phyloP scores from a whole-genome alignment of 2,113 vertebrate species.

The Amia ocellicauda region DNA sequence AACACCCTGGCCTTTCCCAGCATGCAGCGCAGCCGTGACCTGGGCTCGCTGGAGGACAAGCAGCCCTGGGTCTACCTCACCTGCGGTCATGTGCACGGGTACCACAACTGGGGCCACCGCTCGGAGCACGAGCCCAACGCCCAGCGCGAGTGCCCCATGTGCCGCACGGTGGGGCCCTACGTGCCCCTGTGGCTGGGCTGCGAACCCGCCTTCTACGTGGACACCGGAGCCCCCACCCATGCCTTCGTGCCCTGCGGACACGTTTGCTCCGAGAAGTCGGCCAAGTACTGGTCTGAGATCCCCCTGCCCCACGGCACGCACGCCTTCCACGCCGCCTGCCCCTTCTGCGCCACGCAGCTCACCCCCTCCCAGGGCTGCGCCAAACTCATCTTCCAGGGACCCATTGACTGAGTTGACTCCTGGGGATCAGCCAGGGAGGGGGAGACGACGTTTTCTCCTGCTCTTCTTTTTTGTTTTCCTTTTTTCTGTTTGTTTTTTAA shows the following conservation, averaged over 20 bases:
- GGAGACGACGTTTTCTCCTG: slow-evolving; percentile 54
- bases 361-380: slow-evolving; percentile 80
- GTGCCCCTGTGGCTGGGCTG: slow-evolving; percentile 95
- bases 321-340: slow-evolving; percentile 94
- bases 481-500: neutral
- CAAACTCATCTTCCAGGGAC: slow-evolving; percentile 96
- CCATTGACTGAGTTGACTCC: slow-evolving; percentile 77
- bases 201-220: slow-evolving; percentile 93
- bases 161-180: slow-evolving; percentile 89
- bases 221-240: slow-evolving; percentile 87
- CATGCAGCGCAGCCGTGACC: slow-evolving; percentile 88
- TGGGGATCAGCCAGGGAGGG: slow-evolving; percentile 16
- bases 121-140: slow-evolving; percentile 79
- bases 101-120: slow-evolving; percentile 97
- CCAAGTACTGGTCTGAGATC: slow-evolving; percentile 94
- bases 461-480: slow-evolving; percentile 26
- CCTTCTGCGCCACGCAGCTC: slow-evolving; percentile 91
- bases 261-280: slow-evolving; percentile 93
- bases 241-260: slow-evolving; percentile 95
- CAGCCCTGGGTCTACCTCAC: slow-evolving; percentile 95
- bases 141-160: slow-evolving; percentile 95
- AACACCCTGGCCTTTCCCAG: slow-evolving; percentile 97
- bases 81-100: slow-evolving; percentile 93
- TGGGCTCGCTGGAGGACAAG: slow-evolving; percentile 93
- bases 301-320: slow-evolving; percentile 95